phyloP scores from a whole-genome alignment of 2,113 vertebrate genomes.

The Pygathrix nemaeus region DNA sequence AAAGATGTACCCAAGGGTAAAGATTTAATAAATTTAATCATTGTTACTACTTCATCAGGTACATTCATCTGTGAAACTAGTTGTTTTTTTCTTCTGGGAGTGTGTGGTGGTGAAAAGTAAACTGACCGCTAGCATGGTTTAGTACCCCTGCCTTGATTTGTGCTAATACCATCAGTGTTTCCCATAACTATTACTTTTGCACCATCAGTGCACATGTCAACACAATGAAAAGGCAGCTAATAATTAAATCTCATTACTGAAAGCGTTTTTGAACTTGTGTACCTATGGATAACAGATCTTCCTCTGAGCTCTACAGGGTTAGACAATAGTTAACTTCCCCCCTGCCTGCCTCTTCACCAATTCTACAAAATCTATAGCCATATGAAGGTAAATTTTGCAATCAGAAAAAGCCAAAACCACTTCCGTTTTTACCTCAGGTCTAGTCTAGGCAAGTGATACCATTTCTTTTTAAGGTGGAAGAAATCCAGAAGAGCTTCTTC shows the following conservation, averaged over 20 bases:
- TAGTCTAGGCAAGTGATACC: neutral
- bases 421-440: neutral
- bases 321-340: neutral
- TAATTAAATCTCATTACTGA: neutral
- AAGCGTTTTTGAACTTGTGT: neutral
- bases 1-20: neutral
- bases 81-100: neutral
- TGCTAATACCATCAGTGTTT: neutral
- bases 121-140: neutral
- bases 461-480: neutral
- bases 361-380: neutral
- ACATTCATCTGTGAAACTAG: neutral
- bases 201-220: neutral
- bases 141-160: neutral
- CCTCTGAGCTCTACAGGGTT: neutral
- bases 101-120: neutral
- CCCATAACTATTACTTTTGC: neutral
- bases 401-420: neutral
- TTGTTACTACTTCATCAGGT: neutral
- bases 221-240: neutral
- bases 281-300: neutral
- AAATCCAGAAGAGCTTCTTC: neutral
- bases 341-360: neutral
- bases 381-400: neutral
- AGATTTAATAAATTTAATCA: neutral